phyloP scores from a whole-genome alignment of 2,888 invertebrate species.

The Diarsia rubi region DNA sequence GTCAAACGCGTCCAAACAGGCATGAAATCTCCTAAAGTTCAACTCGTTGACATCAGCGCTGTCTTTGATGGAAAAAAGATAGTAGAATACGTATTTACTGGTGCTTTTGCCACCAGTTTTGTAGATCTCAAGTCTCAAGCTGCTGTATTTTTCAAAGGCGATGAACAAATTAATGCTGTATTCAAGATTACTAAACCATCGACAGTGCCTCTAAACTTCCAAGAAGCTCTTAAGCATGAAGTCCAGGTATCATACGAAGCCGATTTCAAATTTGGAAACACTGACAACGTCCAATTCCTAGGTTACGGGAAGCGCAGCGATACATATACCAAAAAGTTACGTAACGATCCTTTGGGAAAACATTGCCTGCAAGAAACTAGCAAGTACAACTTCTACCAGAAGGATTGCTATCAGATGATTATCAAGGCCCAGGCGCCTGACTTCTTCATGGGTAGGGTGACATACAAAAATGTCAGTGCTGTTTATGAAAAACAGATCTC shows the following conservation, averaged over 20 bases:
- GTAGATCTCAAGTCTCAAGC: slow-evolving; percentile 90
- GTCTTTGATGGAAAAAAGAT: slow-evolving; percentile 89
- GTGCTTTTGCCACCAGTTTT: slow-evolving; percentile 89
- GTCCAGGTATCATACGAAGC: slow-evolving; percentile 85
- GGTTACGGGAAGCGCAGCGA: slow-evolving; percentile 87
- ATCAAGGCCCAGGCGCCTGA: slow-evolving; percentile 90
- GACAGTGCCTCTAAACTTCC: slow-evolving; percentile 88
- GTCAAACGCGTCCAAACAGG: slow-evolving; percentile 89
- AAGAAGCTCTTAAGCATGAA: slow-evolving; percentile 89
- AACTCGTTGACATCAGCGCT: slow-evolving; percentile 88
- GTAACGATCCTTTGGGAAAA: slow-evolving; percentile 84
- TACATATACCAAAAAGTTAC: slow-evolving; percentile 86
- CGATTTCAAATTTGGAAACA: slow-evolving; percentile 88
- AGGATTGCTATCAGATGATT: slow-evolving; percentile 91
- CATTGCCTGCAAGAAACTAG: slow-evolving; percentile 89
- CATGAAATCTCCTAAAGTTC: slow-evolving; percentile 88
- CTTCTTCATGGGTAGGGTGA: slow-evolving; percentile 83
- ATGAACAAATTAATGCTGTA: slow-evolving; percentile 86
- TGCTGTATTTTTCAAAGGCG: slow-evolving; percentile 83
- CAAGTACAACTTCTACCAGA: slow-evolving; percentile 90
- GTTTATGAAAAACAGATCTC: neutral
- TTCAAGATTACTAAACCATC: slow-evolving; percentile 85
- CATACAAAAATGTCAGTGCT: slow-evolving; percentile 81
- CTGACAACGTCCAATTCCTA: slow-evolving; percentile 82
- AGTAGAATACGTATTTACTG: slow-evolving; percentile 87